A percentile compares a stretch with the other conserved stretches of the same genome.
phyloP scores from a whole-genome alignment of 2,888 invertebrate species.

The Spilosoma lubricipeda region DNA sequence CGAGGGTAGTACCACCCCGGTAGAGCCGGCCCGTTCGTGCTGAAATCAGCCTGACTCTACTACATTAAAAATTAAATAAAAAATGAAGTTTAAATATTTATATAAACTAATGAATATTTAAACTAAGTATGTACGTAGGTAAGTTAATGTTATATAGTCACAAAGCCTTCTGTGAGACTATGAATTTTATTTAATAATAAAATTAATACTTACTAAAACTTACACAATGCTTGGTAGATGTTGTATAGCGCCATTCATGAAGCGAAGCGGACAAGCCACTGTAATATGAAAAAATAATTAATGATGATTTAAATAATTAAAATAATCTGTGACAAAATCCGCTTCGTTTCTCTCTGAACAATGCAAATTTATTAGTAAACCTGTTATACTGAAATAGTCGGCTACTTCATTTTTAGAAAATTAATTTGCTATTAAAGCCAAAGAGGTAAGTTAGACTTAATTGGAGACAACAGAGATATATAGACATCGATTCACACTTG shows the following conservation, averaged over 20 bases:
- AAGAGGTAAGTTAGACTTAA: slow-evolving; percentile 57
- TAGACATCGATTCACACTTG: slow-evolving; percentile 44
- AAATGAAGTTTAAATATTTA: slow-evolving; percentile 42
- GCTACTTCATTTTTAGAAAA: slow-evolving; percentile 33
- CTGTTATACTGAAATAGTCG: slow-evolving; percentile 28
- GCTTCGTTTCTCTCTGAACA: slow-evolving; percentile 20
- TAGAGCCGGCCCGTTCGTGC: no score
- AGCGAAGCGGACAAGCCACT: slow-evolving; percentile 11
- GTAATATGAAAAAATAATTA: neutral
- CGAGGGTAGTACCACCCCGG: no score
- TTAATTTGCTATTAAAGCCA: slow-evolving; percentile 55
- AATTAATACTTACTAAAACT: slow-evolving; percentile 39
- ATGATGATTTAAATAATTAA: neutral
- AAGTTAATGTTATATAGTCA: slow-evolving; percentile 50
- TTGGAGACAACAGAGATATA: slow-evolving; percentile 36
- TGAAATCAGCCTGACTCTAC: no score
- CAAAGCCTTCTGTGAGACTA: slow-evolving; percentile 64
- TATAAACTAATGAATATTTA: slow-evolving; percentile 43
- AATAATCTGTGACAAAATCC: neutral
- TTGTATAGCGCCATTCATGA: slow-evolving; percentile 46
- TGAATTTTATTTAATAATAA: slow-evolving; percentile 39
- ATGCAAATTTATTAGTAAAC: slow-evolving; percentile 31
- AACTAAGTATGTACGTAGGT: slow-evolving; percentile 67
- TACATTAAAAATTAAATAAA: no score
- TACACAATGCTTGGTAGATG: slow-evolving; percentile 50